These are phyloP conservation scores for Standfussiana lucernea DNA, from an alignment of 2,888 invertebrate species.

Conservation along the genomic window DNA sequence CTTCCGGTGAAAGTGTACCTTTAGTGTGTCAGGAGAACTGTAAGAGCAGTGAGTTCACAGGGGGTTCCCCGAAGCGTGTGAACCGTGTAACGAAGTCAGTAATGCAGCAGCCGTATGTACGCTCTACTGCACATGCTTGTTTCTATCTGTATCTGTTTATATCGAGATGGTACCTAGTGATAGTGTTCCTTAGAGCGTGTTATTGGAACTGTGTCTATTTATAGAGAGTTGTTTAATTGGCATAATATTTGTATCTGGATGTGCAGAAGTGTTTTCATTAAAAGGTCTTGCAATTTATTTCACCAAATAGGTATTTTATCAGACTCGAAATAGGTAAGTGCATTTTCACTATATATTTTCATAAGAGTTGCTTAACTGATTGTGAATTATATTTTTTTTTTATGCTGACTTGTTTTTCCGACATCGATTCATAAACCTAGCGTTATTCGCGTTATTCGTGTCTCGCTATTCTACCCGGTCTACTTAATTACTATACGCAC, in stretches of 20 bases:
- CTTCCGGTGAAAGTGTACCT: background rate
- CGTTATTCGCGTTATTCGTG: no score
- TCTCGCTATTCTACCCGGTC: background rate
- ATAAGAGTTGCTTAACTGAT: background rate
- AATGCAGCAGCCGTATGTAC: conserved; percentile 54
- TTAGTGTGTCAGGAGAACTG: background rate
- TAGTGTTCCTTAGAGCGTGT: conserved; percentile 23
- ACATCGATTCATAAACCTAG: background rate
- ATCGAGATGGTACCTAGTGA: conserved; percentile 27
- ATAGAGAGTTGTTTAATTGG: background rate
- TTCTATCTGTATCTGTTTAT: conserved; percentile 24
- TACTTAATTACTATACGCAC: background rate
- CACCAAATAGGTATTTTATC: background rate
- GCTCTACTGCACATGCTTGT: conserved; percentile 54
- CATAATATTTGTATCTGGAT: background rate
- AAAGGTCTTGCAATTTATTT: background rate
- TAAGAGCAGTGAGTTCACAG: conserved; percentile 1
- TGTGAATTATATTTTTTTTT: background rate
- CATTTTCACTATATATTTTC: background rate
- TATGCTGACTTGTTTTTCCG: background rate
- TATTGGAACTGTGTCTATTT: conserved; percentile 1
- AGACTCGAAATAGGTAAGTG: background rate
- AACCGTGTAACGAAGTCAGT: conserved; percentile 71
- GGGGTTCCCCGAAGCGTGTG: conserved; percentile 58
- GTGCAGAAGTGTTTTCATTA: background rate